These are phyloP conservation scores for Setophaga kirtlandii DNA, from an alignment of 2,113 vertebrate genomes.

Conservation along the genomic window DNA sequence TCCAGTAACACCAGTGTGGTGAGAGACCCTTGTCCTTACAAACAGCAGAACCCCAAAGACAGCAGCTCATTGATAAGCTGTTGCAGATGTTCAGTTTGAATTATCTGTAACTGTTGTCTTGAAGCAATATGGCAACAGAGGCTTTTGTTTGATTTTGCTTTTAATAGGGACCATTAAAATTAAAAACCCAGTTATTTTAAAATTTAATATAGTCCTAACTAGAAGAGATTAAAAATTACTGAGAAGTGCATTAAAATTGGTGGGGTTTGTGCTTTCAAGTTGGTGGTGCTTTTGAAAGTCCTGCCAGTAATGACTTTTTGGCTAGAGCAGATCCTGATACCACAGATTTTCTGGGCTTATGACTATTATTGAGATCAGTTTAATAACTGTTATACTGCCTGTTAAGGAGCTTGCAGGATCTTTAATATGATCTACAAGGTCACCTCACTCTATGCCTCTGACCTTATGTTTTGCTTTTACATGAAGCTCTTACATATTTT, in stretches of 20 bases:
- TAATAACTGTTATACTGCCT: background rate
- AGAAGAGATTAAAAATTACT: background rate
- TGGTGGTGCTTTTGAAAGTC: background rate
- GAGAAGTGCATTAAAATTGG: background rate
- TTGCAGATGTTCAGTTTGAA: background rate
- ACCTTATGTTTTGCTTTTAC: background rate
- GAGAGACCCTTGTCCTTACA: constrained; percentile 17
- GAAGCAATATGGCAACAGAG: background rate
- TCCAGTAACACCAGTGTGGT: constrained; percentile 93
- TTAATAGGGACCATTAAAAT: background rate
- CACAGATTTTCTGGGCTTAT: background rate
- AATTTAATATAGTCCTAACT: background rate
- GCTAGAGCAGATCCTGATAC: background rate
- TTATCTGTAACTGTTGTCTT: background rate
- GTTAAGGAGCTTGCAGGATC: background rate
- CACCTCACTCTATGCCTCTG: background rate
- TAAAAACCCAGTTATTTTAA: background rate
- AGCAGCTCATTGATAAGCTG: background rate
- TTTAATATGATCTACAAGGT: background rate
- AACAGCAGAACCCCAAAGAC: background rate
- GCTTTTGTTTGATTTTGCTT: constrained; percentile 1
- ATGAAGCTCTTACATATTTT: background rate
- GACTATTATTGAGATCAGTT: background rate
- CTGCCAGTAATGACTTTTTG: background rate
- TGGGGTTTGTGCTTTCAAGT: background rate